Percentiles rank a stretch among this genome's conserved stretches.
Conservation (phyloP, 2,797 vertebrate species). For the Saxicola maurus region DNA sequence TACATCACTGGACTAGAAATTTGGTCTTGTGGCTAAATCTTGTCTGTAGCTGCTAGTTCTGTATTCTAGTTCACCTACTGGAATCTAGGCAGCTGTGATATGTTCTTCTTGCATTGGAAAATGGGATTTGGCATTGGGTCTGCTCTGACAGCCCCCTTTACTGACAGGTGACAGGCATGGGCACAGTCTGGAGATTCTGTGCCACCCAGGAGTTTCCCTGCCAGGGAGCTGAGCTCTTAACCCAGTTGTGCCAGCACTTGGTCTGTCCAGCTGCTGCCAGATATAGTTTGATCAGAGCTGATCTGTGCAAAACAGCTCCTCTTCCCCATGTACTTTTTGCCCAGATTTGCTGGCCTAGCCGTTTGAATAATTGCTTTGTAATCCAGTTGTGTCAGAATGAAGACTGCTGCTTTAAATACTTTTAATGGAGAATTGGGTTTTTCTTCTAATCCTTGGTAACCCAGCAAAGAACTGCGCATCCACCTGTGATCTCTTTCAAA, state of each 20-base stretch:
- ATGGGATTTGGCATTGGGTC: neutral
- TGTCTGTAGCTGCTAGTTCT: neutral
- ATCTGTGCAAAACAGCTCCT: neutral
- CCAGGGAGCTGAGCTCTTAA: neutral
- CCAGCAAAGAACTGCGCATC: neutral
- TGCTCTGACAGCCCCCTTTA: neutral
- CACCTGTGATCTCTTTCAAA: neutral
- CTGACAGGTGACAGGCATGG: neutral
- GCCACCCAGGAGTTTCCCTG: neutral
- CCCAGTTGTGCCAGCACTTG: accelerated
- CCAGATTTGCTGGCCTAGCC: neutral
- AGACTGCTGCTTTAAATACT: neutral
- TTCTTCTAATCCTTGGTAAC: neutral
- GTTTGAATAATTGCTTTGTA: neutral
- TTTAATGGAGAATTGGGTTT: neutral
- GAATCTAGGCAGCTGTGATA: neutral
- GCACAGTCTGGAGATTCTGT: neutral
- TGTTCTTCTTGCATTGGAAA: neutral
- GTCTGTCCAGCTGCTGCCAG: neutral
- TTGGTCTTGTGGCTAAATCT: neutral
- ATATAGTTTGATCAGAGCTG: neutral
- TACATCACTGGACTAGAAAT: neutral
- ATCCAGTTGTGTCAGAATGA: neutral
- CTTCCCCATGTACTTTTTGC: neutral
- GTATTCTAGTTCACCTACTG: neutral